phyloP scores from a whole-genome alignment of 1,140 invertebrate genomes.

The Brachionus manjavacas region DNA sequence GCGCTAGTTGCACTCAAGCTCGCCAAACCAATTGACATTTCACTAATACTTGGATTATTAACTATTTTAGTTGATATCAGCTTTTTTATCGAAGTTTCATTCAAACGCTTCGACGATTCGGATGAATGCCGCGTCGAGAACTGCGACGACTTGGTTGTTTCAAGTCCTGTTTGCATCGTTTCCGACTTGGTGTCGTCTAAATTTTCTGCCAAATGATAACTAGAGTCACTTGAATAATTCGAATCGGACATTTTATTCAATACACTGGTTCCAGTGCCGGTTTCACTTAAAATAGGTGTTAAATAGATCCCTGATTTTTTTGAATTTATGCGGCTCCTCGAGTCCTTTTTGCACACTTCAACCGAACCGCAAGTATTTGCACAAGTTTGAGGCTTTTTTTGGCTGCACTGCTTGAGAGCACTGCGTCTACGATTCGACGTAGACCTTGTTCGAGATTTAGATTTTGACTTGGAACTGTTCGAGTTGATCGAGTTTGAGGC shows the following conservation, averaged over 20 bases:
- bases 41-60: conserved; percentile 29
- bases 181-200: conserved; percentile 3
- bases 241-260: not conserved
- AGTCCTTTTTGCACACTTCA: not conserved
- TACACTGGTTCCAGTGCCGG: not conserved
- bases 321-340: not conserved
- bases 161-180: not conserved
- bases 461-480: not conserved
- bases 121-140: not conserved
- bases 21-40: conserved; percentile 16
- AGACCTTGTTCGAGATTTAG: not conserved
- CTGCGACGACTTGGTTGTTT: not conserved
- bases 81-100: conserved; percentile 19
- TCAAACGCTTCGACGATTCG: not conserved
- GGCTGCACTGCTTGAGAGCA: not conserved
- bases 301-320: conserved; percentile 5
- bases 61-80: not conserved
- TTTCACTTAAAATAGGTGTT: not conserved
- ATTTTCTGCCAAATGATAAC: not conserved
- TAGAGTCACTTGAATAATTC: not conserved
- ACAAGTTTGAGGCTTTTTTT: not conserved
- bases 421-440: not conserved
- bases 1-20: conserved; percentile 11
- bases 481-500: not conserved
- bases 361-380: conserved; percentile 25